Base-by-base conservation (phyloP, 2,113 vertebrate species). In the Prietella phreatophila region DNA sequence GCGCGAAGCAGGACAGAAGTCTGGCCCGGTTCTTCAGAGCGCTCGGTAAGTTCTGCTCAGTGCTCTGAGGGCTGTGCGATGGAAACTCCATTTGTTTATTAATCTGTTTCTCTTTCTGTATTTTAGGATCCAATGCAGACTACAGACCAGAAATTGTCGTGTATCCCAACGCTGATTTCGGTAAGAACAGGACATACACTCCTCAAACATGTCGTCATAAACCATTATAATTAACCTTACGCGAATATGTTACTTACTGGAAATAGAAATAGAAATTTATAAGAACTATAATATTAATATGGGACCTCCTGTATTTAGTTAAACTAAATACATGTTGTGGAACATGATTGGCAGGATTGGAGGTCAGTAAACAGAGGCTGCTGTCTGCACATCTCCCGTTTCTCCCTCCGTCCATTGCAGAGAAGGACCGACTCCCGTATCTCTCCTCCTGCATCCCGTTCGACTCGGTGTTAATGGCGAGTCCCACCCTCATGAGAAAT, bases 361-460 rank as follows among this genome's bases (percentile, higher is more conserved):
- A 98, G 92, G 95, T 98, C 80, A 95, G 97, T 90, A 99, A 97
- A 91, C 97, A 98, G 92, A 96, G 97, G 42, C 95, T 99, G 4
- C 92, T 99, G 71, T 96, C 97, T 69, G 95, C 96, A 91, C 94
- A 96, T 90, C 95, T 99, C 86, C 94, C 96, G 53, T 97, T 97
- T 88, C 95, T 99, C 47, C 96, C 98, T 11, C 83, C 96, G 53
- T 95, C 95, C 81, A 93, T 97, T 94, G 96, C 96, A 61, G 94
- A 95, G 88, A 94, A 93, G 67, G 97, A 99, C 88, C 97, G 96
- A 94, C 93, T 97, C 89, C 94, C 96, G 65, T 98, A 97, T 90
- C 96, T 99, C 80, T 97, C 97, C 27, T 99, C 97, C 87, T 89
- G 97, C 87, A 95, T 99, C 86, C 95, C 97, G 82, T 98, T 99